Percentiles rank a stretch among this genome's conserved stretches.
These are phyloP conservation scores for Caloenas nicobarica DNA, from an alignment of 2,113 vertebrate genomes.

Conservation along the genomic window DNA sequence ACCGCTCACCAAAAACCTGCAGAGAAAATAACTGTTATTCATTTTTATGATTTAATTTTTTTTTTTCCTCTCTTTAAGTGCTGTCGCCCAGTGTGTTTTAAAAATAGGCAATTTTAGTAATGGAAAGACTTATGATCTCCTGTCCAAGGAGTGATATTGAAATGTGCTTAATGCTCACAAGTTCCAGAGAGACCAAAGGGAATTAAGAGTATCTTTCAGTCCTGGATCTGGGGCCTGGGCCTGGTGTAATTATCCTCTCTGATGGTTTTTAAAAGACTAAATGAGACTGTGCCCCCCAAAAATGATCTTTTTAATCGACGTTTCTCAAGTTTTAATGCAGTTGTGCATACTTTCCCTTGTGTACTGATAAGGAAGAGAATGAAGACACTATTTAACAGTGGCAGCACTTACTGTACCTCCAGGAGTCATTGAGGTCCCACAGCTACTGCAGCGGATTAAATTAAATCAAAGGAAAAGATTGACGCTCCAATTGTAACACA, in stretches of 20 bases:
- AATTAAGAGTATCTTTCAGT: background rate
- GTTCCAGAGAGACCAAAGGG: background rate
- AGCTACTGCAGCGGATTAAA: background rate
- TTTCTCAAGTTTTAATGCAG: background rate
- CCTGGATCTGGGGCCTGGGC: background rate
- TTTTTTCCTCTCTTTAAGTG: background rate
- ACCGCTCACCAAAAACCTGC: background rate
- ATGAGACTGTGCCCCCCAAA: background rate
- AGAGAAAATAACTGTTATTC: slow-evolving; percentile 22
- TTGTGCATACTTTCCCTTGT: background rate
- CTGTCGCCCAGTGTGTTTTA: background rate
- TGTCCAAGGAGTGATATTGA: background rate
- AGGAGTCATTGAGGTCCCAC: background rate
- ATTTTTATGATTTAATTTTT: background rate
- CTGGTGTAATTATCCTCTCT: background rate
- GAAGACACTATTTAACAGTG: background rate
- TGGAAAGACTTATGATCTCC: background rate
- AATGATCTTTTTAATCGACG: background rate
- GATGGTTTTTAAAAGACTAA: background rate
- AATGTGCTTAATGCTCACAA: background rate
- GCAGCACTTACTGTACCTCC: background rate
- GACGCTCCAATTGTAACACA: background rate
- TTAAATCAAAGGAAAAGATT: background rate
- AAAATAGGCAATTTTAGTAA: slow-evolving; percentile 1
- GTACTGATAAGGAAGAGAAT: background rate